phyloP scores from a whole-genome alignment of 2,113 vertebrate species.

The Psilopogon haemacephalus region DNA sequence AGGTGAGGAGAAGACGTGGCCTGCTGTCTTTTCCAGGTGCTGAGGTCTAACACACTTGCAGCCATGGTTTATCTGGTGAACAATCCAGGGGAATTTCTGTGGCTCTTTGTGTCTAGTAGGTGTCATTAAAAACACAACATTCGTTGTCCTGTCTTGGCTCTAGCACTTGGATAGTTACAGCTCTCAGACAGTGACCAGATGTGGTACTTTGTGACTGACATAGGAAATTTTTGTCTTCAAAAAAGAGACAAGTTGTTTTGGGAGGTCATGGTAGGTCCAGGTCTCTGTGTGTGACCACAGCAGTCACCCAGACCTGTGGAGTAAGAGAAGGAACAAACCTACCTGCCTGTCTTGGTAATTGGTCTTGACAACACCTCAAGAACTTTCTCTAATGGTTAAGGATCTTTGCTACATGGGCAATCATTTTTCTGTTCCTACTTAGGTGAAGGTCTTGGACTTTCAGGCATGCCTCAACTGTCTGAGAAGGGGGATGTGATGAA shows the following conservation, averaged over 20 bases:
- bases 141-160: not conserved
- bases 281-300: not conserved
- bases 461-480: not conserved
- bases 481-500: not conserved
- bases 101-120: not conserved
- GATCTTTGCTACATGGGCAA: not conserved
- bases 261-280: not conserved
- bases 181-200: not conserved
- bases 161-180: not conserved
- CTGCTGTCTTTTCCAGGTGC: not conserved
- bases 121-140: slow-evolving; percentile 19
- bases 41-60: not conserved
- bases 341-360: not conserved
- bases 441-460: not conserved
- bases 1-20: not conserved
- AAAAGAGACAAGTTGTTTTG: not conserved
- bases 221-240: not conserved
- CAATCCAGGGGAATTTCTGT: not conserved
- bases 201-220: not conserved
- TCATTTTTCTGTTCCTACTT: not conserved
- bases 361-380: not conserved
- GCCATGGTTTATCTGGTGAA: not conserved
- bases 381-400: not conserved
- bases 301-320: not conserved
- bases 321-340: not conserved